Evolutionary conservation across 64 coral and sea anemone species (phyloP).

Genomic region (Actinia tenebrosa): DNA sequence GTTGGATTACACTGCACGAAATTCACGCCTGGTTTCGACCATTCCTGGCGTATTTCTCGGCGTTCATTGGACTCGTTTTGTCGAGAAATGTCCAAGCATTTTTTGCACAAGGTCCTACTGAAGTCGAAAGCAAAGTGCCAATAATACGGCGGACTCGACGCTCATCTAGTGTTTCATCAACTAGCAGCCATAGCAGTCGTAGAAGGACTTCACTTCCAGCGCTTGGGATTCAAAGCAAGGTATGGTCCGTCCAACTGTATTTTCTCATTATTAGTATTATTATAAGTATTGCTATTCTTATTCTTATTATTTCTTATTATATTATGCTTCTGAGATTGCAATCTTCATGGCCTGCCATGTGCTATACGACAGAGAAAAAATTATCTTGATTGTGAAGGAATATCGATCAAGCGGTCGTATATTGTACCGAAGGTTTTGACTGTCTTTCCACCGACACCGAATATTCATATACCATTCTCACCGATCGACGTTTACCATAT

Average conservation of each 20-base stretch:
- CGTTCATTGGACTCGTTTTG: slow-evolving; percentile 84
- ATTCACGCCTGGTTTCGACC: slow-evolving; percentile 79
- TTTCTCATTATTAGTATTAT: slow-evolving; percentile 18
- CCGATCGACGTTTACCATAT: neutral
- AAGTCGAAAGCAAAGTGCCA: slow-evolving; percentile 87
- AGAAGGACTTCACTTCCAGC: slow-evolving; percentile 83
- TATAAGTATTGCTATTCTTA: slow-evolving; percentile 23
- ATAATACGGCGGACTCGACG: slow-evolving; percentile 65
- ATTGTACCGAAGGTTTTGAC: slow-evolving; percentile 23
- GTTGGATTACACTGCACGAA: slow-evolving; percentile 81
- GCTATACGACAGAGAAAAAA: neutral
- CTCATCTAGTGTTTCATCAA: slow-evolving; percentile 80
- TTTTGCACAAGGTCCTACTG: slow-evolving; percentile 54
- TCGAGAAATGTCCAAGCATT: slow-evolving; percentile 93
- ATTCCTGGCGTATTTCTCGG: slow-evolving; percentile 88
- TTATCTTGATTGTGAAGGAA: neutral
- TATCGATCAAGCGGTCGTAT: neutral
- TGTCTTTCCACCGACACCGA: slow-evolving; percentile 41
- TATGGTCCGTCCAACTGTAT: slow-evolving; percentile 13
- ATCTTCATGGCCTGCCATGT: slow-evolving; percentile 17
- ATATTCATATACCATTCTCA: neutral
- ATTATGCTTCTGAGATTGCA: slow-evolving; percentile 24
- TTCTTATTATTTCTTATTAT: slow-evolving; percentile 21
- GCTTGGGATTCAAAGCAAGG: slow-evolving; percentile 79
- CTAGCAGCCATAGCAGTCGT: slow-evolving; percentile 76